Percentiles rank a stretch among this genome's conserved stretches.
phyloP scores from a whole-genome alignment of 1,140 invertebrate species.

The Anastatus disparis region DNA sequence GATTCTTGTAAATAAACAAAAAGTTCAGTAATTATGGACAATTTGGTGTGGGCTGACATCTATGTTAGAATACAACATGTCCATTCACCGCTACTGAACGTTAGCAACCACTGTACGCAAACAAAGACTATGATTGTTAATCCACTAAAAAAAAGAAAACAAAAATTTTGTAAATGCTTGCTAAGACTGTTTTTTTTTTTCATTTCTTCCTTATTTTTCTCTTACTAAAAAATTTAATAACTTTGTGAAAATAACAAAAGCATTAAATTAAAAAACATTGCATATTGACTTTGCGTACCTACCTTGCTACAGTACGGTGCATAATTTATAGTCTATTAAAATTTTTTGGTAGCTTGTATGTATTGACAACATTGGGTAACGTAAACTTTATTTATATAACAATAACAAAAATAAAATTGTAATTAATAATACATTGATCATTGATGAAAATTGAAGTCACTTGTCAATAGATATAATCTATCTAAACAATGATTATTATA shows the following conservation, averaged over 20 bases:
- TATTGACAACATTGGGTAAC: conserved; percentile 13
- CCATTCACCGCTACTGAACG: conserved; percentile 60
- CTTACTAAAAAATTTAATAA: conserved; percentile 26
- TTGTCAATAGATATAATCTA: conserved; percentile 47
- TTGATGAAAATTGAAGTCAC: too few species aligned
- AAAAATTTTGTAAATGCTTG: conserved; percentile 23
- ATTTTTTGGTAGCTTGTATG: conserved; percentile 49
- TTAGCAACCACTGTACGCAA: conserved; percentile 56
- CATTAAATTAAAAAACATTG: not conserved
- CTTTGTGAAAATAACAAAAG: conserved; percentile 15
- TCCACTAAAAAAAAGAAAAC: conserved; percentile 3
- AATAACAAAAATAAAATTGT: too few species aligned
- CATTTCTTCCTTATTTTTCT: too few species aligned
- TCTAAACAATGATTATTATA: conserved; percentile 54
- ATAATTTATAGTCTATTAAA: conserved; percentile 55
- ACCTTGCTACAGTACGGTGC: conserved; percentile 52
- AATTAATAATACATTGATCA: too few species aligned
- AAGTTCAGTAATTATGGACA: conserved; percentile 56
- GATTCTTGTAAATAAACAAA: conserved; percentile 32
- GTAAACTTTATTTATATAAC: not conserved
- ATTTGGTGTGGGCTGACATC: conserved; percentile 68
- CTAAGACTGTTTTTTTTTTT: conserved; percentile 16
- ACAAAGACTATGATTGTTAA: conserved; percentile 6
- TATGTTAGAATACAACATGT: conserved; percentile 67
- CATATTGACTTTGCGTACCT: conserved; percentile 44